phyloP scores from a whole-genome alignment of 2,888 invertebrate species.

The Coelinius sp. region DNA sequence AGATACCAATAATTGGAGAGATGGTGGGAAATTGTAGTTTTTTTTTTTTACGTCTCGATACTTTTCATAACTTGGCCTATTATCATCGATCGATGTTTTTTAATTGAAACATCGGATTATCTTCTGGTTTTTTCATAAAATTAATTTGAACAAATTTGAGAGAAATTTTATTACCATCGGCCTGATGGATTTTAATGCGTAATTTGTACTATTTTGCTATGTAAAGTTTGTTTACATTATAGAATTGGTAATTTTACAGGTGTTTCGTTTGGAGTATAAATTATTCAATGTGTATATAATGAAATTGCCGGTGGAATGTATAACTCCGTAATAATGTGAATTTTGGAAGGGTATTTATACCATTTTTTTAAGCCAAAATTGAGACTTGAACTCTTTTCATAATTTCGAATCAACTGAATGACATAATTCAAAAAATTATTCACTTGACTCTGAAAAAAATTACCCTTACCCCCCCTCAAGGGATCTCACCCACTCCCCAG shows the following conservation, averaged over 20 bases:
- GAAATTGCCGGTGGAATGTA: too few relatives aligned
- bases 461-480: background rate
- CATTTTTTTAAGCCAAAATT: too few relatives aligned
- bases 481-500: background rate
- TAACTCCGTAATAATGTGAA: too few relatives aligned
- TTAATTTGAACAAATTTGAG: background rate
- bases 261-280: too few relatives aligned
- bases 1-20: conserved; percentile 7
- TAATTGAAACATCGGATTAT: conserved; percentile 1
- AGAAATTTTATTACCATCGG: background rate
- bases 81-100: background rate
- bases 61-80: background rate
- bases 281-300: too few relatives aligned
- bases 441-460: background rate
- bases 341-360: too few relatives aligned
- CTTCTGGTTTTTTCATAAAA: background rate
- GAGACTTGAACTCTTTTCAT: too few relatives aligned
- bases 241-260: background rate
- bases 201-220: background rate
- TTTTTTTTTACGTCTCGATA: background rate
- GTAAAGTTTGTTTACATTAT: too few relatives aligned
- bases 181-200: background rate
- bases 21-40: background rate
- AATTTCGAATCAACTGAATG: background rate
- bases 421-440: background rate